phyloP scores from a whole-genome alignment of 64 coral and sea anemone genomes.

The Stylophora pistillata region DNA sequence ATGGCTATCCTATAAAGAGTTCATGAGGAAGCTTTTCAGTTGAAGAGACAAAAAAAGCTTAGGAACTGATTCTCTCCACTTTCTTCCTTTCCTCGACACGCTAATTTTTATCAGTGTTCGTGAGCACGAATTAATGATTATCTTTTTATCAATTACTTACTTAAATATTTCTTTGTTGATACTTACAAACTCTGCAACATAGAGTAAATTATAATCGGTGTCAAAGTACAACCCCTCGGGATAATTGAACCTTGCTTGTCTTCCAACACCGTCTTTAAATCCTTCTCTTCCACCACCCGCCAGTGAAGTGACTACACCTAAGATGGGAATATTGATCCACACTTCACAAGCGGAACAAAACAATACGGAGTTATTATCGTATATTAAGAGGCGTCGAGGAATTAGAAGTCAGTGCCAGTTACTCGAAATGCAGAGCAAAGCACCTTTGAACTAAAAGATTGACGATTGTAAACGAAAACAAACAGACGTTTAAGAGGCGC shows the following conservation, averaged over 20 bases:
- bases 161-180: not conserved
- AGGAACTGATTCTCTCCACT: no score
- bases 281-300: constrained; percentile 75
- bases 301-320: constrained; percentile 59
- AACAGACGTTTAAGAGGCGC: not conserved
- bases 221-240: constrained; percentile 86
- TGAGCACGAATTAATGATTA: not conserved
- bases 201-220: constrained; percentile 60
- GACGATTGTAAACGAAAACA: not conserved
- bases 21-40: not conserved
- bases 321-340: constrained; percentile 23
- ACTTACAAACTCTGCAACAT: constrained; percentile 93
- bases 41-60: no score
- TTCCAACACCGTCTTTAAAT: constrained; percentile 70
- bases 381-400: no score
- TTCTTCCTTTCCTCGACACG: no score
- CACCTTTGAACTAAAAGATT: not conserved
- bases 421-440: no score
- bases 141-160: not conserved
- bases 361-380: not conserved
- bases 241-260: constrained; percentile 79
- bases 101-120: no score
- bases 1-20: constrained; percentile 64
- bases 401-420: no score
- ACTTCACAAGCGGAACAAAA: not conserved